phyloP scores from a whole-genome alignment of 2,797 vertebrate species.

The Sebastes kiyomatsui region DNA sequence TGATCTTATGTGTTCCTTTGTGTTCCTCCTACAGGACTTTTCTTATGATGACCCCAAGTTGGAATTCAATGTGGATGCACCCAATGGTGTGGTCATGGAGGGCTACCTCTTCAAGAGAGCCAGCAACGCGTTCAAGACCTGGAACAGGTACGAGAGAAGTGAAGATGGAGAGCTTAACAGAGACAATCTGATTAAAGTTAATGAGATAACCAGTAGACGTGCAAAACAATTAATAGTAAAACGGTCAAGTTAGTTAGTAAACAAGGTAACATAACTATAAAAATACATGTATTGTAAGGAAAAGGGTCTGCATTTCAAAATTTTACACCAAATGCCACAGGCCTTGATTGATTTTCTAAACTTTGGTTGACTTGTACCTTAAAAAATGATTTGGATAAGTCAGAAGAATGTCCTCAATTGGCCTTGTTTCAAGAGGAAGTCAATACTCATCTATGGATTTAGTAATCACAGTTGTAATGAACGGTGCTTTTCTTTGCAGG shows the following conservation, averaged over 20 bases:
- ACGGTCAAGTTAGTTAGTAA: background rate
- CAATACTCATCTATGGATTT: background rate
- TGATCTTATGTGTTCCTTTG: background rate
- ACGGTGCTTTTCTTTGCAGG: background rate
- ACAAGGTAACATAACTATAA: background rate
- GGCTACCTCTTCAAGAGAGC: conserved; percentile 98
- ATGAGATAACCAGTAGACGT: background rate
- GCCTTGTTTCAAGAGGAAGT: background rate
- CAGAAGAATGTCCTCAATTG: background rate
- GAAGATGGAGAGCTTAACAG: background rate
- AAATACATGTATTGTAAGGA: background rate
- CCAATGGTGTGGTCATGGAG: conserved; percentile 97
- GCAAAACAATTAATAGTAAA: background rate
- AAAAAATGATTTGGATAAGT: background rate
- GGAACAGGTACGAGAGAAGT: conserved; percentile 87
- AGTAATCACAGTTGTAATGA: background rate
- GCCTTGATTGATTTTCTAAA: background rate
- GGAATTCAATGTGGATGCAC: conserved; percentile 95
- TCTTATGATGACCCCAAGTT: conserved; percentile 93
- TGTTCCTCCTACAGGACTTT: conserved; percentile 87
- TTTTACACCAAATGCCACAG: background rate
- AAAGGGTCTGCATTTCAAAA: background rate
- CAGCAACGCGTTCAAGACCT: conserved; percentile 98
- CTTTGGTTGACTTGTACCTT: background rate
- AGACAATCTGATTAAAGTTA: background rate